Evolutionary conservation across 2,113 vertebrate species (phyloP), one percentile per base, ranked within the genome.

Genomic region (Australoheros scitulus): DNA sequence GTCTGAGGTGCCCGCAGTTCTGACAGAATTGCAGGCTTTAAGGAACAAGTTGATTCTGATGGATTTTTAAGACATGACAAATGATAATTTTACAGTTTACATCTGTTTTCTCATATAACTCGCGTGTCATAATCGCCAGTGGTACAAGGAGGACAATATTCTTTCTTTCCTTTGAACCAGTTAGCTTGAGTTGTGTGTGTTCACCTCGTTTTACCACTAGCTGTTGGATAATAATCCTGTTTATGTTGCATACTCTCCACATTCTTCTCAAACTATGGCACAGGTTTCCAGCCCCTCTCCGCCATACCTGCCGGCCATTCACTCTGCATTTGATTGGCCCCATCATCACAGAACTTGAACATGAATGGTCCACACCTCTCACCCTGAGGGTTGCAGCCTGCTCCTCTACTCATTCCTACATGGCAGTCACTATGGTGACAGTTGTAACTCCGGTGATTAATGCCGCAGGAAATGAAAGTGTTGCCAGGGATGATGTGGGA

Each of bases 391-490:
- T 65, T 87, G 34, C 64, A 64, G 22, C 38, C 70, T n/a, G 61
- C 76, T 68, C 24, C 29, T 58, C 6, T 24, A 32, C 24, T 52
- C 43, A 41, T 65, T 76, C 80, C 65, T 74, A 11, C 32, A 59
- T 61, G 80, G 74, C 63, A 79, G 64, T 91, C 82, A 79, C 86
- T 76, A 82, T 70, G 52, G 81, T 24, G 88, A 91, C 91, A 89
- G 80, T 84, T 88, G 84, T 87, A 88, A 90, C 92, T 83, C 84
- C 17, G 52, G 89, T 93, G 92, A 94, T 95, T 93, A 94, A 94
- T 93, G 87, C 91, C 84, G 55, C 83, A 93, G 93, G 92, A 94
- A 93, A 93, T 94, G 88, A 92, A 92, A 92, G 88, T 88, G 91
- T 94, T 94, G 94, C 92, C 91, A 91, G 85, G 84, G 80, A 94